Percentiles rank a stretch among this genome's conserved stretches.
Conservation (phyloP, 1,140 invertebrate genomes). For the Eueides isabella region DNA sequence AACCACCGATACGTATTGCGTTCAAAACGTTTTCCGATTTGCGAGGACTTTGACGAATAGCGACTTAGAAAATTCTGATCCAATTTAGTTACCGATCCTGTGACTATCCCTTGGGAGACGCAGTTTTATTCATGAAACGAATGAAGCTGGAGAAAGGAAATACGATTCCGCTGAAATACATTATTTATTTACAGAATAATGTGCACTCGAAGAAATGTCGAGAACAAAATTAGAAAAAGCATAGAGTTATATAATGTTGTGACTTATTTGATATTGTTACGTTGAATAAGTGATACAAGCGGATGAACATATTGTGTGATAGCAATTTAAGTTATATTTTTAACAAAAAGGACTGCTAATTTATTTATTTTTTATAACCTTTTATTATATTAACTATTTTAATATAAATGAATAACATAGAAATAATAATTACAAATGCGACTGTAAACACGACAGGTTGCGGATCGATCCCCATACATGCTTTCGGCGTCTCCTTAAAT, state of each 20-base stretch:
- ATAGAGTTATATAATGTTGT: background rate
- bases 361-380: too few species aligned
- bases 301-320: background rate
- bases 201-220: conserved; percentile 13
- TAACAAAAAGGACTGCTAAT: background rate
- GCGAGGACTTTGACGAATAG: conserved; percentile 56
- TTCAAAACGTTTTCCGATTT: conserved; percentile 45
- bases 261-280: background rate
- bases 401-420: too few species aligned
- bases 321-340: background rate
- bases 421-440: too few species aligned
- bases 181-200: conserved; percentile 37
- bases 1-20: conserved; percentile 39
- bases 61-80: conserved; percentile 61
- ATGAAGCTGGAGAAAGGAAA: conserved; percentile 57
- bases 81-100: conserved; percentile 66
- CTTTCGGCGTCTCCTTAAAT: too few species aligned
- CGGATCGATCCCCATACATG: too few species aligned
- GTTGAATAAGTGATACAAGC: background rate
- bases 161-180: conserved; percentile 54
- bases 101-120: conserved; percentile 58
- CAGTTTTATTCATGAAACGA: conserved; percentile 63
- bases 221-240: background rate
- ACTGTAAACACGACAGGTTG: too few species aligned
- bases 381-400: too few species aligned